A percentile compares a stretch with the other conserved stretches of the same genome.
Conservation (phyloP, 2,888 invertebrate species). For the Dione juno region DNA sequence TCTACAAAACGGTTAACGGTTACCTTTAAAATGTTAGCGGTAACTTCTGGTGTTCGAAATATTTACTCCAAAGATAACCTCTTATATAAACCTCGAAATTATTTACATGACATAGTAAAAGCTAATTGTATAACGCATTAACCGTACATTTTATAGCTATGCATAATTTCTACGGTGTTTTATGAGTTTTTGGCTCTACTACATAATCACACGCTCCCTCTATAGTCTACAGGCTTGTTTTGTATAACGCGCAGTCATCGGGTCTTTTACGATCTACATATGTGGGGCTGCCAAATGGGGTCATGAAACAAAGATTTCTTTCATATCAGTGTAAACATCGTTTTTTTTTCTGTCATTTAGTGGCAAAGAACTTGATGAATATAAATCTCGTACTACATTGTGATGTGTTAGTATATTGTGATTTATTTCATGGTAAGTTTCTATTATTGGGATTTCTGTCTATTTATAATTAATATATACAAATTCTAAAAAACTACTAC, state of each 20-base stretch:
- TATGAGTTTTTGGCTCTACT: slow-evolving; percentile 6
- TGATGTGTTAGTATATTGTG: not conserved
- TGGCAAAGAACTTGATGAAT: slow-evolving; percentile 6
- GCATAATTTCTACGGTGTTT: slow-evolving; percentile 12
- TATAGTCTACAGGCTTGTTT: slow-evolving; percentile 50
- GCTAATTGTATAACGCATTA: not conserved
- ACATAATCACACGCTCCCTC: slow-evolving; percentile 17
- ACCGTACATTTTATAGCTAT: slow-evolving; percentile 4
- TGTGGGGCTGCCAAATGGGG: slow-evolving; percentile 68
- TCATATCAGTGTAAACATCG: slow-evolving; percentile 3
- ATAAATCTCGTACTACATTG: slow-evolving; percentile 4
- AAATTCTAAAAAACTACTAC: too few species aligned
- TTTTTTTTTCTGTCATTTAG: slow-evolving; percentile 7
- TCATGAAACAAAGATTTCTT: slow-evolving; percentile 66
- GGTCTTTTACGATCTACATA: slow-evolving; percentile 60
- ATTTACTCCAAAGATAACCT: not conserved
- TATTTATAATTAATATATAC: too few species aligned
- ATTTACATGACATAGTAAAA: slow-evolving; percentile 1
- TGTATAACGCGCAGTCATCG: slow-evolving; percentile 60
- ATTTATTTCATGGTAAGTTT: not conserved
- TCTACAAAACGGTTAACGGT: too few species aligned
- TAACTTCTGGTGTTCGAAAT: not conserved
- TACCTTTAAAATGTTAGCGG: too few species aligned
- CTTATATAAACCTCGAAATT: not conserved
- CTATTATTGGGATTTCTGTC: too few species aligned